Evolutionary conservation across 2,888 invertebrate genomes (phyloP), one percentile per base, ranked within the genome.

Genomic region (Dilophus febrilis): DNA sequence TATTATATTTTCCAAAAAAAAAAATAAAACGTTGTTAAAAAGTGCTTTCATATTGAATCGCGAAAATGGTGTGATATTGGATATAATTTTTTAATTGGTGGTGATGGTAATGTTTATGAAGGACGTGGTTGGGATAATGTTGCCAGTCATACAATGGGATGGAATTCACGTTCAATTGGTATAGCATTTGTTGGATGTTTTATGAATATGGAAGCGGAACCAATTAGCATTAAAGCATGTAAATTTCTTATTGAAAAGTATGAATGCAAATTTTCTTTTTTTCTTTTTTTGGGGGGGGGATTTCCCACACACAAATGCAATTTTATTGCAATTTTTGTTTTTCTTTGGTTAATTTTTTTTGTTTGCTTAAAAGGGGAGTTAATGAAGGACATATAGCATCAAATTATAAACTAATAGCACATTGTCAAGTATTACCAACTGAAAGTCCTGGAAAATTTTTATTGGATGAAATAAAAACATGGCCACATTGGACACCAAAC

Each of bases 51-150:
- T 46, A 63, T 69, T 13, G 67, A 68, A 47, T 62, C 66, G 37
- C 53, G 58, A n/a, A 60, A 60, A 43, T 68, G 65, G 65, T 58
- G 58, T 46, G 69, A 69, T 44, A 68, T 68, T 18, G 61, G 55
- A 0, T 69, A 68, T 45, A 72, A 70, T 48, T 73, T 71, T 45
- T 45, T 72, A 11, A 57, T 72, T 38, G 71, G 72, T 26, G 65
- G 66, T 12, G 71, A 72, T 51, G 71, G 71, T 17, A 66, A 64
- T 33, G 55, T 67, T 2, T 73, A 70, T 47, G 67, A 71, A 53
- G 72, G 71, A 6, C 54, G 66, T 40, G 71, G 50, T 49, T 72
- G 71, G 71, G 57, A 57, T 2, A 53, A 57, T 2, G 59, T 65
- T 42, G 71, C 71, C 2, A 65, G 68, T 1, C 71, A 71, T 44